Evolutionary conservation across 2,888 invertebrate genomes (phyloP).

Genomic region (Pantelozetes paolii): DNA sequence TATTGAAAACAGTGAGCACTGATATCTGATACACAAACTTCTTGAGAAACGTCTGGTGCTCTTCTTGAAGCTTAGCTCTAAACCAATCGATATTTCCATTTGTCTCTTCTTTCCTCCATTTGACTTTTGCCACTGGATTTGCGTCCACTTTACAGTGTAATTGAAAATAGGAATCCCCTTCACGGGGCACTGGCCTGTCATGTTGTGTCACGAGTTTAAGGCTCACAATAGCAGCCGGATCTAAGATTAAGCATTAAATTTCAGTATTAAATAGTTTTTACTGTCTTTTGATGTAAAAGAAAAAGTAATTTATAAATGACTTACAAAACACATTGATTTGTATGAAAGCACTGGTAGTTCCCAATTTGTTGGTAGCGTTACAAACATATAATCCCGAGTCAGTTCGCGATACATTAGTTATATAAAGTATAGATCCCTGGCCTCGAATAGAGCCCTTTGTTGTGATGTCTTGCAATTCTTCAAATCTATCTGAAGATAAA

Average conservation of each 20-base stretch:
- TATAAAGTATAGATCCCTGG: slow-evolving; percentile 38
- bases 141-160: slow-evolving; percentile 37
- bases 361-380: slow-evolving; percentile 39
- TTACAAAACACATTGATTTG: slow-evolving; percentile 30
- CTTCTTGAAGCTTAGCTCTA: slow-evolving; percentile 33
- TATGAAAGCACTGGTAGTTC: slow-evolving; percentile 27
- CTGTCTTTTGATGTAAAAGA: background rate
- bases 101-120: slow-evolving; percentile 39
- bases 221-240: slow-evolving; percentile 22
- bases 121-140: slow-evolving; percentile 37
- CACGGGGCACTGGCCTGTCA: slow-evolving; percentile 32
- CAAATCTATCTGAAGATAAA: slow-evolving; percentile 21
- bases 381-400: slow-evolving; percentile 41
- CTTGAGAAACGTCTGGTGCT: background rate
- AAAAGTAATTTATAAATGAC: slow-evolving; percentile 33
- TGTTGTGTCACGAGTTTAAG: slow-evolving; percentile 24
- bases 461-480: slow-evolving; percentile 15
- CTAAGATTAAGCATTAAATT: slow-evolving; percentile 15
- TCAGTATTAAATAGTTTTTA: background rate
- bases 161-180: slow-evolving; percentile 39
- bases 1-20: slow-evolving; percentile 28
- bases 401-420: slow-evolving; percentile 37
- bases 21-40: slow-evolving; percentile 29
- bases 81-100: slow-evolving; percentile 40
- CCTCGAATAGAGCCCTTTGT: slow-evolving; percentile 19